phyloP scores from a whole-genome alignment of 2,113 vertebrate genomes.

The Alouatta palliata region DNA sequence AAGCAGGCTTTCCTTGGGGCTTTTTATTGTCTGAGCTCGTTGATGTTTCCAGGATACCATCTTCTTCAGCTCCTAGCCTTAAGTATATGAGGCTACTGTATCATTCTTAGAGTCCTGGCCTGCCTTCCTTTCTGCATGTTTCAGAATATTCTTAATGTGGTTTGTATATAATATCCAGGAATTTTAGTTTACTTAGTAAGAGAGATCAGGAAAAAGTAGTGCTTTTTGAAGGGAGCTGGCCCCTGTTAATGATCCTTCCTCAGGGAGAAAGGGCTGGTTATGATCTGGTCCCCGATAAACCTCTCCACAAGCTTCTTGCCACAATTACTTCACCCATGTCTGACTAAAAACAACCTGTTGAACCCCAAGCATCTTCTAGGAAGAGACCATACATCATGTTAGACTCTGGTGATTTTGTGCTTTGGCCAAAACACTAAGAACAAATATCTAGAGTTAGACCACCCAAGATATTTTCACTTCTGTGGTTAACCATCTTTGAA shows the following conservation, averaged over 20 bases:
- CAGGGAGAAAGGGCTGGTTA: background rate
- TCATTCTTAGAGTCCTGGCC: background rate
- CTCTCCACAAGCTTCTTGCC: conserved; percentile 30
- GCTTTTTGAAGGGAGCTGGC: background rate
- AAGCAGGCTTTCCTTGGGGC: background rate
- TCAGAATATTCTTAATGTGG: background rate
- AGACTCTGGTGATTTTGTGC: conserved; percentile 29
- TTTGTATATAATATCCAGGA: background rate
- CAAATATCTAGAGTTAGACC: conserved; percentile 21
- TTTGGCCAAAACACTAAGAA: conserved; percentile 41
- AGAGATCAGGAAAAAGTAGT: background rate
- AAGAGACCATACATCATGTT: background rate
- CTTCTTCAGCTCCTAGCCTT: background rate
- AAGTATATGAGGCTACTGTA: background rate
- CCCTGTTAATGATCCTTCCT: conserved; percentile 20
- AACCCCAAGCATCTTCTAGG: conserved; percentile 38
- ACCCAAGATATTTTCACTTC: conserved; percentile 57
- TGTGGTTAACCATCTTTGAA: conserved; percentile 60
- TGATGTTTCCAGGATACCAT: background rate
- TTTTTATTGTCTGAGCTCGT: background rate
- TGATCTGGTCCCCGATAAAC: background rate
- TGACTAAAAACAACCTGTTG: conserved; percentile 29
- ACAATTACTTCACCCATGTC: background rate
- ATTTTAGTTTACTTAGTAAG: conserved; percentile 13
- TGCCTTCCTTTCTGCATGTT: background rate